Percentiles rank a stretch among this genome's conserved stretches.
phyloP scores from a whole-genome alignment of 2,797 vertebrate genomes.

The Melanitta fusca region DNA sequence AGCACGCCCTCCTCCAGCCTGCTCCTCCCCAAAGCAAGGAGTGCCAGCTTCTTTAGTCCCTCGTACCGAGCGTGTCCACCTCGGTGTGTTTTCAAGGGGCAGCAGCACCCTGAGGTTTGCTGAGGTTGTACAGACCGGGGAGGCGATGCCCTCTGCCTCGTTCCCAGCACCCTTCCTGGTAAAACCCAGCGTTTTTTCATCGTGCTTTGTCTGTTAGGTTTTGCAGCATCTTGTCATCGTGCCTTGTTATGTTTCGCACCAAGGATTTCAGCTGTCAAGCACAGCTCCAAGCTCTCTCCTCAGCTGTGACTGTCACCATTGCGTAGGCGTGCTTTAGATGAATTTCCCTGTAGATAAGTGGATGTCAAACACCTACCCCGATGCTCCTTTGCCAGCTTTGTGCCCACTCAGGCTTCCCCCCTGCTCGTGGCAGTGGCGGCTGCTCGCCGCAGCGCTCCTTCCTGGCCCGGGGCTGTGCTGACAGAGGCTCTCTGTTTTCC shows the following conservation, averaged over 20 bases:
- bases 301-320: background rate
- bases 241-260: background rate
- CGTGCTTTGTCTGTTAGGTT: background rate
- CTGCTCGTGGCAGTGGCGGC: background rate
- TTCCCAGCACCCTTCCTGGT: background rate
- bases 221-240: background rate
- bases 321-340: background rate
- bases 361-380: background rate
- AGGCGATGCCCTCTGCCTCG: background rate
- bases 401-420: background rate
- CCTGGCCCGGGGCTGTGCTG: background rate
- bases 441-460: background rate
- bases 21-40: background rate
- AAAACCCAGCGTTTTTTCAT: background rate
- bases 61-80: background rate
- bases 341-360: background rate
- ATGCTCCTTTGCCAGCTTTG: background rate
- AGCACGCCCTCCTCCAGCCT: background rate
- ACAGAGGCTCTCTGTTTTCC: conserved; percentile 37
- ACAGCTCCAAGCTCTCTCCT: background rate
- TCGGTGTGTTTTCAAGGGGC: background rate
- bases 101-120: background rate
- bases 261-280: background rate
- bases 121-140: background rate
- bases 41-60: background rate